phyloP scores from a whole-genome alignment of 2,797 vertebrate species.

The Oreochromis mossambicus region DNA sequence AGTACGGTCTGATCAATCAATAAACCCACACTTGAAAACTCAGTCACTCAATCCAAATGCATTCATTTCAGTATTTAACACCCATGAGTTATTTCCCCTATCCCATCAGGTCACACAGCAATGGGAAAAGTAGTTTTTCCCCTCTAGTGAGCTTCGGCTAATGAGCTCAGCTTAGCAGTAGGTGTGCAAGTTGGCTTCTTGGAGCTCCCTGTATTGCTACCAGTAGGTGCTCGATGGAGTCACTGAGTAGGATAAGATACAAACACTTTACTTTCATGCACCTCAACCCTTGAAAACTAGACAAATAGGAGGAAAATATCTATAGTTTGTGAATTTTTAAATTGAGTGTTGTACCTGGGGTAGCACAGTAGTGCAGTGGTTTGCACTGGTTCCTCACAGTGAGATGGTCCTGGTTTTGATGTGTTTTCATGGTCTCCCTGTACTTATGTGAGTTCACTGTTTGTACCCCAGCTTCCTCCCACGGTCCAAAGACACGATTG shows the following conservation, averaged over 20 bases:
- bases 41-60: not conserved
- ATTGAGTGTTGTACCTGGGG: not conserved
- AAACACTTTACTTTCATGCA: not conserved
- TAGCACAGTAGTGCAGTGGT: not conserved
- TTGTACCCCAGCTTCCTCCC: not conserved
- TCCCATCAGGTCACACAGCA: constrained; percentile 33
- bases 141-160: constrained; percentile 55
- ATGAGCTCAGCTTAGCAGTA: constrained; percentile 53
- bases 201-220: constrained; percentile 31
- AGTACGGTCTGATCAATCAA: constrained; percentile 16
- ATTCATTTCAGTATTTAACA: constrained; percentile 42
- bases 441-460: not conserved
- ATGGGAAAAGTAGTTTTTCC: constrained; percentile 43
- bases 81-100: constrained; percentile 32
- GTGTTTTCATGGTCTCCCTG: not conserved
- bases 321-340: not conserved
- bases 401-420: not conserved
- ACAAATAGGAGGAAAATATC: not conserved
- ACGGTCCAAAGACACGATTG: not conserved
- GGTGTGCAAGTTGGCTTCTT: constrained; percentile 29
- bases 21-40: constrained; percentile 23
- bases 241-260: constrained; percentile 13
- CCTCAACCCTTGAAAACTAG: not conserved
- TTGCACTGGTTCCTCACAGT: not conserved
- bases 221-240: constrained; percentile 18